These are phyloP conservation scores for Cosmia trapezina DNA, from an alignment of 2,888 invertebrate species.

Conservation along the genomic window DNA sequence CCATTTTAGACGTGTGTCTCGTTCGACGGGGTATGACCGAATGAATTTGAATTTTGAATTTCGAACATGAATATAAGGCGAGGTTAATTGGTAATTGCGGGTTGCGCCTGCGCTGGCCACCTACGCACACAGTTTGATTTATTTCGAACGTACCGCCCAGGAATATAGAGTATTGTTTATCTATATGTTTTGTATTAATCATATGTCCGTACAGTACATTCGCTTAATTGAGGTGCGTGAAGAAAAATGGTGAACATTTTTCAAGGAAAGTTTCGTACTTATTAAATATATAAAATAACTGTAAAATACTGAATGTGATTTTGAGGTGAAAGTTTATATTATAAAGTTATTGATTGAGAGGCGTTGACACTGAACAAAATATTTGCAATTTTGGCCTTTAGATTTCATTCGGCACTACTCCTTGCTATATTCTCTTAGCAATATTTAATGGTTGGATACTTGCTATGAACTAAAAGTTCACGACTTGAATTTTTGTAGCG, in stretches of 20 bases:
- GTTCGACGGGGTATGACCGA: conserved; percentile 71
- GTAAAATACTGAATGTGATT: conserved; percentile 9
- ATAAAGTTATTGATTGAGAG: conserved; percentile 31
- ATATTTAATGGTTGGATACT: neutral
- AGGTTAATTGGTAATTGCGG: conserved; percentile 87
- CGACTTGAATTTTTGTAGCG: neutral
- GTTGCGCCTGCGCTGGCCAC: conserved; percentile 80
- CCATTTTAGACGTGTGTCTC: conserved; percentile 74
- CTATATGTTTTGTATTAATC: conserved; percentile 67
- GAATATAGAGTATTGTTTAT: conserved; percentile 80
- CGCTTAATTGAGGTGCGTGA: conserved; percentile 65
- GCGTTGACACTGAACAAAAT: conserved; percentile 23
- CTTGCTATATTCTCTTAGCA: conserved; percentile 24
- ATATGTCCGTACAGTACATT: conserved; percentile 61
- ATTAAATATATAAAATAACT: conserved; percentile 15
- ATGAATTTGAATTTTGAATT: conserved; percentile 82
- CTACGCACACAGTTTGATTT: conserved; percentile 85
- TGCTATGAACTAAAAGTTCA: conserved; percentile 28
- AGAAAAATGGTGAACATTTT: conserved; percentile 46
- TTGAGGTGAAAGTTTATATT: conserved; percentile 27
- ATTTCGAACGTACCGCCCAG: conserved; percentile 80
- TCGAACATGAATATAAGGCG: conserved; percentile 75
- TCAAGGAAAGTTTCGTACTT: conserved; percentile 30
- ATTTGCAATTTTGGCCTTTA: neutral
- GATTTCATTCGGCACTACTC: neutral